Percentiles rank a stretch among this genome's conserved stretches.
phyloP scores from a whole-genome alignment of 2,113 vertebrate genomes.

The Isurus oxyrinchus region DNA sequence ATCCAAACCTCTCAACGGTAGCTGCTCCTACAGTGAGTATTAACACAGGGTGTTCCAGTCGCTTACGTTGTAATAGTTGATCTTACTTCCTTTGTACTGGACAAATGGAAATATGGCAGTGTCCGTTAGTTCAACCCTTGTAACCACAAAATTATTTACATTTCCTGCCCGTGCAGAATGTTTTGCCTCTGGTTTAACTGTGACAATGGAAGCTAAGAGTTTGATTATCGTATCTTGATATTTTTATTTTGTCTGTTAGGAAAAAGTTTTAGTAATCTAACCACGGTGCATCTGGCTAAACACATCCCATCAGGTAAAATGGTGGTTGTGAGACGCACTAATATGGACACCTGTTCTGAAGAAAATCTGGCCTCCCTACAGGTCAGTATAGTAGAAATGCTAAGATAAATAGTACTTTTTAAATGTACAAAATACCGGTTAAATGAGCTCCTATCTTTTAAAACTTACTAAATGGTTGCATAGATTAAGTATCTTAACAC shows the following conservation, averaged over 20 bases:
- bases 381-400: slow-evolving; percentile 57
- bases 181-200: background rate
- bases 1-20: background rate
- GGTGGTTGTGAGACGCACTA: slow-evolving; percentile 83
- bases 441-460: background rate
- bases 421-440: background rate
- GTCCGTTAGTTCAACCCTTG: no score
- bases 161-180: background rate
- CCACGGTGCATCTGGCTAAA: slow-evolving; percentile 78
- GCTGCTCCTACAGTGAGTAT: background rate
- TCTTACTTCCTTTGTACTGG: background rate
- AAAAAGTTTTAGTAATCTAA: slow-evolving; percentile 83
- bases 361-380: slow-evolving; percentile 84
- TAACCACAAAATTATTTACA: background rate
- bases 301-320: slow-evolving; percentile 77
- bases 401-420: background rate
- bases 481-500: background rate
- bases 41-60: background rate
- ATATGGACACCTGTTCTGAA: slow-evolving; percentile 87
- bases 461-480: background rate
- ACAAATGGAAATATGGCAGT: background rate
- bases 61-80: background rate
- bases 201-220: background rate
- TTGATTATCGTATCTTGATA: background rate
- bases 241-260: slow-evolving; percentile 59